Evolutionary conservation across 2,888 invertebrate genomes (phyloP).

Genomic region (Ophion costatus): DNA sequence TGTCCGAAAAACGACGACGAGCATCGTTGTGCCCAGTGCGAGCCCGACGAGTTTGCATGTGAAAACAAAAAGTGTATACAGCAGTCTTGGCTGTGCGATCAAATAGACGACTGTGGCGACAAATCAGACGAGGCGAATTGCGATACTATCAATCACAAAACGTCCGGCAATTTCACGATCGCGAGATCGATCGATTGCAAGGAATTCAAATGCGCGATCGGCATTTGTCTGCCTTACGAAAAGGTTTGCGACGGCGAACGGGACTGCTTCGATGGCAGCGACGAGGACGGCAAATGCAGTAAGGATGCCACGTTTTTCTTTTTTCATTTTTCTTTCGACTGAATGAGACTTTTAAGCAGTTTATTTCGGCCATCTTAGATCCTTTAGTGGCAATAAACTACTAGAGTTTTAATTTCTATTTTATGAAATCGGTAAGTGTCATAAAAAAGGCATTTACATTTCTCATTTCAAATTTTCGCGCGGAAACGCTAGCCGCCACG

Average conservation of each 20-base stretch:
- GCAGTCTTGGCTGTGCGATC: conserved; percentile 86
- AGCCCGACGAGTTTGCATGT: conserved; percentile 85
- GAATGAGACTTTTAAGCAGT: too few species aligned
- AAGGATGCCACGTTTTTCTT: conserved; percentile 64
- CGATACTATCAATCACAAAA: conserved; percentile 33
- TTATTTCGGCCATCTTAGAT: not conserved
- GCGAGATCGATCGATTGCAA: conserved; percentile 77
- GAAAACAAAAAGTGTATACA: conserved; percentile 87
- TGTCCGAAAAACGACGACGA: conserved; percentile 91
- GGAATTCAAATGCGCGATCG: conserved; percentile 85
- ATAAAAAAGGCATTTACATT: too few species aligned
- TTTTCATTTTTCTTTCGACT: conserved; percentile 17
- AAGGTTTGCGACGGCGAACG: conserved; percentile 87
- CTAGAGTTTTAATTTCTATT: too few species aligned
- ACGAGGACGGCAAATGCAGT: conserved; percentile 89
- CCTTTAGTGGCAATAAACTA: too few species aligned
- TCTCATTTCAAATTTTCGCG: too few species aligned
- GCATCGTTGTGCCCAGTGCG: conserved; percentile 85
- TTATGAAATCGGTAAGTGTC: too few species aligned
- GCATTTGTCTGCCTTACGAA: conserved; percentile 87
- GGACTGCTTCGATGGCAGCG: conserved; percentile 89
- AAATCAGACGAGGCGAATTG: conserved; percentile 88
- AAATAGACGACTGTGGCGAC: conserved; percentile 88
- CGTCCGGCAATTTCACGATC: conserved; percentile 27
- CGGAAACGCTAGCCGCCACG: too few species aligned